Conservation (phyloP, 2,797 vertebrate species). For the Alcedo quadribrachys region DNA sequence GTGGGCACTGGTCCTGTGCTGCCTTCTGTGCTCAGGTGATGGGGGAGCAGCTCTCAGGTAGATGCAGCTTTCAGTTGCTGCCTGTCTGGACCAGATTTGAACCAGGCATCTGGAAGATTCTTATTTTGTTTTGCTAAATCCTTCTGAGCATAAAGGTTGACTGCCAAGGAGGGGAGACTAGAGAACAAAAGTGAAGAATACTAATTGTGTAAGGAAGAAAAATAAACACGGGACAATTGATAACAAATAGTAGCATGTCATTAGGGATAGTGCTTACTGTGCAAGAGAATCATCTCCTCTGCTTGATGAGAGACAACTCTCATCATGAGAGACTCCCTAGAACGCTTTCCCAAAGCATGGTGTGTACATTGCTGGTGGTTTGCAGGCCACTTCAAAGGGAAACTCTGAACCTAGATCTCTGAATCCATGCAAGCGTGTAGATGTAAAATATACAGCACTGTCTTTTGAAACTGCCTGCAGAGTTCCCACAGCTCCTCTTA, state of each 20-base stretch:
- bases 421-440: not conserved
- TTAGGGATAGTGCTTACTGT: not conserved
- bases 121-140: not conserved
- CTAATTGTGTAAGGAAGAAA: fast-evolving
- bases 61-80: not conserved
- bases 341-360: not conserved
- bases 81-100: not conserved
- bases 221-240: not conserved
- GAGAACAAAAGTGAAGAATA: not conserved
- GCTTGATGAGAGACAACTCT: not conserved
- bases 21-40: not conserved
- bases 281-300: not conserved
- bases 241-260: not conserved
- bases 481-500: not conserved
- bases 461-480: not conserved
- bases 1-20: not conserved
- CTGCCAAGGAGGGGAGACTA: not conserved
- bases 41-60: not conserved
- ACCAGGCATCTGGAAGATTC: not conserved
- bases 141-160: not conserved
- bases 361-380: not conserved
- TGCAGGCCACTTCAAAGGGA: not conserved
- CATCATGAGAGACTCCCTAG: not conserved
- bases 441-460: not conserved
- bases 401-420: not conserved